Base-by-base conservation (phyloP, 1,140 invertebrate genomes). In the Lucilia sericata region DNA sequence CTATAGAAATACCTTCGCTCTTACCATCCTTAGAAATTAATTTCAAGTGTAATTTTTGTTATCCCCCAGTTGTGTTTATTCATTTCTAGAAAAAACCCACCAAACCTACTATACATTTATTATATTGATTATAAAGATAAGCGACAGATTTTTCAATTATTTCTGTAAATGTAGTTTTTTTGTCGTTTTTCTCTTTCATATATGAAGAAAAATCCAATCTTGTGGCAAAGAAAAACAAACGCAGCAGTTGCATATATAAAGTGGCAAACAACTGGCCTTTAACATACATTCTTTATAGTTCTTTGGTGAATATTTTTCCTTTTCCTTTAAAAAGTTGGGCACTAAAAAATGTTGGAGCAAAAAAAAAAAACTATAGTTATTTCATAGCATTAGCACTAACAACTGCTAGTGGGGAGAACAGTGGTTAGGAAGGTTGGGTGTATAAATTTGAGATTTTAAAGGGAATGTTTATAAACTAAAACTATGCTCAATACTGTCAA, bases 81-180 rank as follows among this genome's bases (percentile, higher is more conserved):
- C 3, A 30, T 65, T 65, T n/a, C 2, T 65, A n/a, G 60, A 8
- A 25, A 70, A 70, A 70, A 70, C 65, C 65, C 19, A 70, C n/a
- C n/a, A 55, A 70, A 70, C n/a, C n/a, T 21, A 70, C 65, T 7
- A 70, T 70, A 21, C 81, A 82, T 82, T 82, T 82, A 65, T 82
- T 60, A 65, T 82, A 51, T 60, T 82, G 51, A 65, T 65, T 82
- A 34, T 65, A 82, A 82, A 82, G 81, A 82, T 65, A 82, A 65
- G 51, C 51, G 60, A 82, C 60, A 65, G 51, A 65, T 82, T 82
- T 82, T 82, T 65, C 81, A 60, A 82, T 82, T 82, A 65, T 82
- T 82, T 82, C 19, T 65, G 60, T 3, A 36, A 21, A 19, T 36
- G 21, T 82, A 5, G 5, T 82, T 65, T 82, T n/a, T 42, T 36